These are phyloP conservation scores for Diplodus puntazzo DNA, from an alignment of 2,797 vertebrate species.

Conservation along the genomic window DNA sequence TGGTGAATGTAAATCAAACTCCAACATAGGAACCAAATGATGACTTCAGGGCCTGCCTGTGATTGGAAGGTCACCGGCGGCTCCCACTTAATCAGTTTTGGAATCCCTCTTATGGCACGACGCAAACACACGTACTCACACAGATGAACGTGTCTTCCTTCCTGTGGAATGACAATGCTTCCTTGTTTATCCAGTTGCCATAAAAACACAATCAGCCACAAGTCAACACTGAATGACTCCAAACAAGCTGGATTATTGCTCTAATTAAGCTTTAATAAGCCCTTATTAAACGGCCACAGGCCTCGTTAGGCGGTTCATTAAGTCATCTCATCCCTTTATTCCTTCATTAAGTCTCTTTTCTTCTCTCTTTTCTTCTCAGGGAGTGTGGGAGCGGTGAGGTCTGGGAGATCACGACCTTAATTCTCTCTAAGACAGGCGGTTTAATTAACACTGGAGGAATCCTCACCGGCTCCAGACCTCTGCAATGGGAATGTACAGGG, in stretches of 20 bases:
- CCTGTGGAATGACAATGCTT: conserved; percentile 54
- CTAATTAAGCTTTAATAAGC: conserved; percentile 85
- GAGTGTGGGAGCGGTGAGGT: conserved; percentile 78
- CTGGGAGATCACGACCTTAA: conserved; percentile 86
- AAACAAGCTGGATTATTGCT: conserved; percentile 82
- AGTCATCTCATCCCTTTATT: conserved; percentile 84
- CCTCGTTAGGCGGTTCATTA: conserved; percentile 85
- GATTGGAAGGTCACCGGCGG: conserved; percentile 23
- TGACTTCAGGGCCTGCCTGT: conserved; percentile 6
- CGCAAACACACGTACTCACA: background rate
- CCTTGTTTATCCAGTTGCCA: conserved; percentile 71
- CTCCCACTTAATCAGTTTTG: conserved; percentile 31
- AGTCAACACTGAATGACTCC: conserved; percentile 78
- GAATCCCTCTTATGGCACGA: conserved; percentile 12
- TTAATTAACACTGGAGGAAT: conserved; percentile 84
- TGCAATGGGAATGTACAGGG: conserved; percentile 55
- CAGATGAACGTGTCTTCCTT: conserved; percentile 50
- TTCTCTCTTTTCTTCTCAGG: conserved; percentile 79
- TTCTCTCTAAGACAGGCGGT: conserved; percentile 81
- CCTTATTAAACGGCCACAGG: conserved; percentile 81
- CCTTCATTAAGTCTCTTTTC: conserved; percentile 81
- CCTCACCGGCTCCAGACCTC: conserved; percentile 68
- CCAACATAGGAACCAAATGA: conserved; percentile 9
- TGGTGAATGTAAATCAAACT: conserved; percentile 11
- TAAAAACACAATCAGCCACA: conserved; percentile 76